Percentiles rank a stretch among this genome's conserved stretches.
phyloP scores from a whole-genome alignment of 2,113 vertebrate genomes.

The Cyprinodon variegatus region DNA sequence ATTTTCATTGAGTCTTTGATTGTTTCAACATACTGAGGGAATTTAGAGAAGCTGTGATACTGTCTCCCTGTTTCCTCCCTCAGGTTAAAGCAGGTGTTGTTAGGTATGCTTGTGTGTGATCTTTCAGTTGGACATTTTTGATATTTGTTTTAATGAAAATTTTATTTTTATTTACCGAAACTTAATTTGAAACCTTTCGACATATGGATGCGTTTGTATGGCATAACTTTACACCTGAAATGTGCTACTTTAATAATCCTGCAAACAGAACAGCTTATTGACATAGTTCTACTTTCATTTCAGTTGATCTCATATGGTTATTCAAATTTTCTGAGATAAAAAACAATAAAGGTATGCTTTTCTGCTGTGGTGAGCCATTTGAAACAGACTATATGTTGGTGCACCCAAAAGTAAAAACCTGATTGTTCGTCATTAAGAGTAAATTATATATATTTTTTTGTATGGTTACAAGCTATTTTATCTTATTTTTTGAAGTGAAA shows the following conservation, averaged over 20 bases:
- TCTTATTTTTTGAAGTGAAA: background rate
- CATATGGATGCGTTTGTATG: background rate
- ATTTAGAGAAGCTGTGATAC: background rate
- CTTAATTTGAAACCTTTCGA: no score
- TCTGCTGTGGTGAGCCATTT: slow-evolving; percentile 24
- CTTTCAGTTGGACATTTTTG: background rate
- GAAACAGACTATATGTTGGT: slow-evolving; percentile 6
- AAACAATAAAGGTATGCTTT: slow-evolving; percentile 17
- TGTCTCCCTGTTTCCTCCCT: background rate
- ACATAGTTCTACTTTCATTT: background rate
- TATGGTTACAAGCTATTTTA: background rate
- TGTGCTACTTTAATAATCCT: background rate
- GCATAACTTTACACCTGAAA: no score
- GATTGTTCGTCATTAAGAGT: background rate
- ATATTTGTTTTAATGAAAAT: background rate
- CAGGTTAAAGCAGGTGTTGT: background rate
- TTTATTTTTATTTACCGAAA: background rate
- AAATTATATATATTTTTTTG: background rate
- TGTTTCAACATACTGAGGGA: background rate
- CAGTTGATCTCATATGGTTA: background rate
- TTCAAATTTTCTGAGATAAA: slow-evolving; percentile 38
- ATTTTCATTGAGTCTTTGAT: background rate
- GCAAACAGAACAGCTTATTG: background rate
- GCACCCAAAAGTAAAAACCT: no score
- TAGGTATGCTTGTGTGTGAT: background rate